Evolutionary conservation across 1,140 invertebrate genomes (phyloP).

Genomic region (Helicoverpa armigera): DNA sequence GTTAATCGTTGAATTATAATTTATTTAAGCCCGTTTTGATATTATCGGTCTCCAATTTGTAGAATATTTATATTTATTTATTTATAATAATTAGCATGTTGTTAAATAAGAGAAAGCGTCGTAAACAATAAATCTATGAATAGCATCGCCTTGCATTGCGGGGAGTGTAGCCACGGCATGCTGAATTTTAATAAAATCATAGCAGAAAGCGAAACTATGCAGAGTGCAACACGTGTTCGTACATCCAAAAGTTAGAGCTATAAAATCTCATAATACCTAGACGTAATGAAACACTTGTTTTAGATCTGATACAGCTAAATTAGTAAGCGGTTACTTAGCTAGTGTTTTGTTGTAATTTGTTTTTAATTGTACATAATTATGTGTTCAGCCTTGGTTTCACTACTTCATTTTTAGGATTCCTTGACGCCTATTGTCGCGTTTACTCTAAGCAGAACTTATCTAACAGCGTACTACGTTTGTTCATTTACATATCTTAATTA

Average conservation of each 20-base stretch:
- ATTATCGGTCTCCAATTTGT: too few relatives aligned
- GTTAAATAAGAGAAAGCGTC: too few relatives aligned
- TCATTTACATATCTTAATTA: slow-evolving; percentile 20
- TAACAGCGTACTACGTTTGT: neutral
- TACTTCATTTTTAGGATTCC: slow-evolving; percentile 50
- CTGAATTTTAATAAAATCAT: slow-evolving; percentile 31
- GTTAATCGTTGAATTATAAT: too few relatives aligned
- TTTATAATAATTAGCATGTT: too few relatives aligned
- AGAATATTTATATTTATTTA: too few relatives aligned
- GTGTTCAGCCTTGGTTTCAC: slow-evolving; percentile 52
- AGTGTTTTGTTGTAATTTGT: slow-evolving; percentile 49
- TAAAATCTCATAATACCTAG: slow-evolving; percentile 27
- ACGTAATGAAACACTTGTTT: slow-evolving; percentile 32
- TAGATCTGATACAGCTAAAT: slow-evolving; percentile 39
- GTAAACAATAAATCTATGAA: neutral
- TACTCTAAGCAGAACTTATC: neutral
- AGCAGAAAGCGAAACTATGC: slow-evolving; percentile 28
- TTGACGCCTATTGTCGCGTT: neutral
- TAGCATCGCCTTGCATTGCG: neutral
- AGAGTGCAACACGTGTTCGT: slow-evolving; percentile 24
- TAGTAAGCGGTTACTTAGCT: slow-evolving; percentile 33
- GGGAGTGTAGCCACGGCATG: neutral
- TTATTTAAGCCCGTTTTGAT: too few relatives aligned
- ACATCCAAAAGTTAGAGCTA: slow-evolving; percentile 1
- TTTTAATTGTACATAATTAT: slow-evolving; percentile 54